Conservation (phyloP, 2,113 vertebrate genomes). For the Trichomycterus rosablanca region DNA sequence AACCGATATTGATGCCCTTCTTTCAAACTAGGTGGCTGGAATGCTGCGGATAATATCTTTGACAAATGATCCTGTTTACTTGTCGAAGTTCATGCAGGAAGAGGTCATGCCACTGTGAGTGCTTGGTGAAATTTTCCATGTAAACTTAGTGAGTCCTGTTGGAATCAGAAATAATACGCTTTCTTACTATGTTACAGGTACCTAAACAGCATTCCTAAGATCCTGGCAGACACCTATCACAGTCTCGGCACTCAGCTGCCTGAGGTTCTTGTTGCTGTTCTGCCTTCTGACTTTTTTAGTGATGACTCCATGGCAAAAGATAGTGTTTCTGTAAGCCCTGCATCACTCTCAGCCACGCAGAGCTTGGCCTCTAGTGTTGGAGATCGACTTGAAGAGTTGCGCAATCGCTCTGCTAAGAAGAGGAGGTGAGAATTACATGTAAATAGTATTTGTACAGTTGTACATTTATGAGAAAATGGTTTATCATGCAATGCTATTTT, state of each 20-base stretch:
- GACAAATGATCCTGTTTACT: constrained; percentile 78
- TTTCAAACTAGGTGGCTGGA: constrained; percentile 73
- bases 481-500: background rate
- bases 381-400: constrained; percentile 77
- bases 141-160: background rate
- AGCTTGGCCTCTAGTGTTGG: constrained; percentile 38
- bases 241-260: constrained; percentile 84
- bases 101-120: constrained; percentile 80
- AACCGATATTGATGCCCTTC: background rate
- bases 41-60: constrained; percentile 83
- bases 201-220: constrained; percentile 72
- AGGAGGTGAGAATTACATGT: constrained; percentile 65
- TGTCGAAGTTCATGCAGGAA: constrained; percentile 80
- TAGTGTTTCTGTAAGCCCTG: constrained; percentile 67
- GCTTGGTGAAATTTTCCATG: background rate
- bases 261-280: constrained; percentile 70
- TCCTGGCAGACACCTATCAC: constrained; percentile 80
- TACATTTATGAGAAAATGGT: background rate
- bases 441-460: background rate
- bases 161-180: background rate
- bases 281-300: constrained; percentile 88
- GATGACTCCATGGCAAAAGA: constrained; percentile 82
- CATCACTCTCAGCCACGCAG: constrained; percentile 57
- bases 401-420: constrained; percentile 78
- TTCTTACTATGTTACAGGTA: constrained; percentile 66